Evolutionary conservation across 2,888 invertebrate genomes (phyloP).

Genomic region (Ennomos quercinarius): DNA sequence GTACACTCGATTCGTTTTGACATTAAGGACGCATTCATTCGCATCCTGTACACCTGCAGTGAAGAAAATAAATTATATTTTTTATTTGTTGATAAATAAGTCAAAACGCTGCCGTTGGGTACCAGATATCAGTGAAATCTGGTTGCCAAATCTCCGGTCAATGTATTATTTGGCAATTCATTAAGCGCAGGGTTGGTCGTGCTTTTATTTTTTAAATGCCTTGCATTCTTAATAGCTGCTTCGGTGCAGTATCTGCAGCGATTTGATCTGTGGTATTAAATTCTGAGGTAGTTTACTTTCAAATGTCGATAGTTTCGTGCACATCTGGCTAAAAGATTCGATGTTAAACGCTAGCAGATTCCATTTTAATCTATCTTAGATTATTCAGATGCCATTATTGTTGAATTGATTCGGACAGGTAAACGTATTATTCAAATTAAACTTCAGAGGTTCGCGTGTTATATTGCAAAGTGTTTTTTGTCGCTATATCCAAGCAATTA

Average conservation of each 20-base stretch:
- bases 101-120: conserved; percentile 55
- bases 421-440: conserved; percentile 77
- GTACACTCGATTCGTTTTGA: conserved; percentile 51
- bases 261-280: conserved; percentile 19
- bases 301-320: conserved; percentile 39
- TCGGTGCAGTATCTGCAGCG: conserved; percentile 6
- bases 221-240: conserved; percentile 20
- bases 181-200: conserved; percentile 23
- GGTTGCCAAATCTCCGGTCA: conserved; percentile 37
- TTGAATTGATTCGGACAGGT: conserved; percentile 66
- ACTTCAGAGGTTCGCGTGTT: conserved; percentile 68
- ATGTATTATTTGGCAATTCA: conserved; percentile 39
- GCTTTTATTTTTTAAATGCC: conserved; percentile 26
- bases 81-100: conserved; percentile 61
- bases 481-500: conserved; percentile 72
- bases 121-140: conserved; percentile 49
- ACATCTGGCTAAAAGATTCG: conserved; percentile 37
- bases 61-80: conserved; percentile 48
- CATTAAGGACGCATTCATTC: conserved; percentile 55
- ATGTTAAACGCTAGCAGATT: conserved; percentile 46
- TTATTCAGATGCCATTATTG: conserved; percentile 68
- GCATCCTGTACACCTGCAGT: conserved; percentile 58
- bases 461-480: conserved; percentile 76
- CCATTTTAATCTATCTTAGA: conserved; percentile 48
- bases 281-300: conserved; percentile 36